phyloP scores from a whole-genome alignment of 2,888 invertebrate genomes.

The Synergus umbraculus region DNA sequence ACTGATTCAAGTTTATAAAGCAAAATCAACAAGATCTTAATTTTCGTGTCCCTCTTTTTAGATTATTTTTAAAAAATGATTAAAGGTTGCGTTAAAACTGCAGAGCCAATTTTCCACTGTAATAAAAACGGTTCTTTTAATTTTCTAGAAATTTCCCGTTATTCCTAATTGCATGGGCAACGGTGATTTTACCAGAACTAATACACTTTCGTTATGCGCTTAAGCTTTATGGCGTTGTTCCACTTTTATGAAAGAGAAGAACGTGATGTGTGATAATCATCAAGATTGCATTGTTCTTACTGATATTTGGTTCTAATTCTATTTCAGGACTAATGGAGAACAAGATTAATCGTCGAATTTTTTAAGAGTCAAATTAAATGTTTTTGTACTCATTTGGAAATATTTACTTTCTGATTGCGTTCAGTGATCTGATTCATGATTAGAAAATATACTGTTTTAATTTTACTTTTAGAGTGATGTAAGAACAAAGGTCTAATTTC shows the following conservation, averaged over 20 bases:
- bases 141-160: not conserved
- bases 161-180: not conserved
- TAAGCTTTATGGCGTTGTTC: slow-evolving; percentile 32
- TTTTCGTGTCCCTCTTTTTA: too few species aligned
- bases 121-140: not conserved
- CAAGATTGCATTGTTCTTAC: slow-evolving; percentile 1
- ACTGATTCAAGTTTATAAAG: too few species aligned
- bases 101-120: not conserved
- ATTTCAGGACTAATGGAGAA: slow-evolving; percentile 14
- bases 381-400: not conserved
- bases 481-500: not conserved
- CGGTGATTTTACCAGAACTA: slow-evolving; percentile 4
- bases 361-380: not conserved
- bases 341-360: not conserved
- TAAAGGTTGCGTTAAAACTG: not conserved
- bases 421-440: too few species aligned
- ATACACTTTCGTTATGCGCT: not conserved
- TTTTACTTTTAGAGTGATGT: not conserved
- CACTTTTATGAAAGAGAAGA: slow-evolving; percentile 23
- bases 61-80: too few species aligned
- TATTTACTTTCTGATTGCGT: not conserved
- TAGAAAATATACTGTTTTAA: too few species aligned
- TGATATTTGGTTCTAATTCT: not conserved
- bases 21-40: too few species aligned
- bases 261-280: slow-evolving; percentile 24